Evolutionary conservation across 2,797 vertebrate genomes (phyloP).

Genomic region (Spondyliosoma cantharus): DNA sequence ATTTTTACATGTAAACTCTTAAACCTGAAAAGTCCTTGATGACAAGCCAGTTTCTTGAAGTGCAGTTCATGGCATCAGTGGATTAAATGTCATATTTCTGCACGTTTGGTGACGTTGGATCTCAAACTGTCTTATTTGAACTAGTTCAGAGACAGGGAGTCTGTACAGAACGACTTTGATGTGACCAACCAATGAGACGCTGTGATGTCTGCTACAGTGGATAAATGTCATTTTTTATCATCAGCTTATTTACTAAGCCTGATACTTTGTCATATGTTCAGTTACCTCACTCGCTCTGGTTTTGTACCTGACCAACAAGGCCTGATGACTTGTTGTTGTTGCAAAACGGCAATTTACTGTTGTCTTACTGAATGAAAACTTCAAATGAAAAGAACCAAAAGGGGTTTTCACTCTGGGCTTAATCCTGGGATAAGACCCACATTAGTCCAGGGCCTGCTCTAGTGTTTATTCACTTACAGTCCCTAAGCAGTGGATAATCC

Average conservation of each 20-base stretch:
- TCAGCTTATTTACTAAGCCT: slow-evolving; percentile 26
- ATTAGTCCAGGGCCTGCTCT: not conserved
- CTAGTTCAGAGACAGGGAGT: slow-evolving; percentile 53
- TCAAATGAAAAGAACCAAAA: slow-evolving; percentile 33
- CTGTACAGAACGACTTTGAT: slow-evolving; percentile 32
- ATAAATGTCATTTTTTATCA: slow-evolving; percentile 45
- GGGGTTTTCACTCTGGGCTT: slow-evolving; percentile 3
- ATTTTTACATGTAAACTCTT: not conserved
- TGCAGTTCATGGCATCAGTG: not conserved
- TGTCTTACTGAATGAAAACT: slow-evolving; percentile 63
- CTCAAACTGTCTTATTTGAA: not conserved
- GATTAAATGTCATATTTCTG: not conserved
- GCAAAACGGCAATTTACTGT: slow-evolving; percentile 32
- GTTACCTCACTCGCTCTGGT: slow-evolving; percentile 57
- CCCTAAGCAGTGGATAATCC: not conserved
- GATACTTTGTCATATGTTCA: slow-evolving; percentile 20
- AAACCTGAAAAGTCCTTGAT: not conserved
- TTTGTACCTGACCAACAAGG: slow-evolving; percentile 11
- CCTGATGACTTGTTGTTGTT: slow-evolving; percentile 1
- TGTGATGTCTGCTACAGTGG: slow-evolving; percentile 56
- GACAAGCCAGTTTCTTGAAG: not conserved
- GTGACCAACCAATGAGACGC: slow-evolving; percentile 77
- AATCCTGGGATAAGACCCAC: slow-evolving; percentile 13
- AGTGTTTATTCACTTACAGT: not conserved
- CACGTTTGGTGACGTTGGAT: not conserved